These are phyloP conservation scores for Rhagonycha lutea DNA, from an alignment of 2,888 invertebrate genomes.

Conservation along the genomic window DNA sequence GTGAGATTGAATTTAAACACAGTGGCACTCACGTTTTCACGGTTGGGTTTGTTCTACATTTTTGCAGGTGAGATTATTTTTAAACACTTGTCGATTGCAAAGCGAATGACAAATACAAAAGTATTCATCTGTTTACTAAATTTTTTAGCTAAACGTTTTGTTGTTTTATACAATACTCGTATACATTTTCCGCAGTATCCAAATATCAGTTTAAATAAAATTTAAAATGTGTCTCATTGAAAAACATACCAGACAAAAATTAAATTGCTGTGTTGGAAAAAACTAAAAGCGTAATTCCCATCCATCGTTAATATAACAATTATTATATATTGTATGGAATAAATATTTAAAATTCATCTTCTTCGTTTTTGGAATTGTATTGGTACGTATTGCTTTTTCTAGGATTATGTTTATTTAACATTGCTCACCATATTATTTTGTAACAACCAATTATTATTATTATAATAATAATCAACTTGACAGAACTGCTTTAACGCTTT, in stretches of 20 bases:
- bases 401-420: constrained; percentile 29
- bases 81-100: constrained; percentile 33
- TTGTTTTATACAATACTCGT: constrained; percentile 23
- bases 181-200: constrained; percentile 36
- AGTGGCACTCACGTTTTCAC: constrained; percentile 32
- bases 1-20: constrained; percentile 36
- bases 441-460: background rate
- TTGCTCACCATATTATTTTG: background rate
- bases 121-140: constrained; percentile 24
- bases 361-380: constrained; percentile 12
- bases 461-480: background rate
- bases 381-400: constrained; percentile 39
- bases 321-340: constrained; percentile 12
- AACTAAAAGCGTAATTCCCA: background rate
- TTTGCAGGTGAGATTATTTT: constrained; percentile 39
- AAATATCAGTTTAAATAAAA: constrained; percentile 18
- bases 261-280: constrained; percentile 8
- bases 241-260: constrained; percentile 16
- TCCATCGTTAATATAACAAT: background rate
- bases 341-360: constrained; percentile 19
- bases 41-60: constrained; percentile 29
- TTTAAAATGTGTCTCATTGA: constrained; percentile 5
- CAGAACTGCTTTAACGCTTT: background rate
- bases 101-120: constrained; percentile 29
- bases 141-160: constrained; percentile 26